A percentile compares a stretch with the other conserved stretches of the same genome.
Evolutionary conservation across 2,888 invertebrate genomes (phyloP).

Genomic region (Epicampocera succincta): DNA sequence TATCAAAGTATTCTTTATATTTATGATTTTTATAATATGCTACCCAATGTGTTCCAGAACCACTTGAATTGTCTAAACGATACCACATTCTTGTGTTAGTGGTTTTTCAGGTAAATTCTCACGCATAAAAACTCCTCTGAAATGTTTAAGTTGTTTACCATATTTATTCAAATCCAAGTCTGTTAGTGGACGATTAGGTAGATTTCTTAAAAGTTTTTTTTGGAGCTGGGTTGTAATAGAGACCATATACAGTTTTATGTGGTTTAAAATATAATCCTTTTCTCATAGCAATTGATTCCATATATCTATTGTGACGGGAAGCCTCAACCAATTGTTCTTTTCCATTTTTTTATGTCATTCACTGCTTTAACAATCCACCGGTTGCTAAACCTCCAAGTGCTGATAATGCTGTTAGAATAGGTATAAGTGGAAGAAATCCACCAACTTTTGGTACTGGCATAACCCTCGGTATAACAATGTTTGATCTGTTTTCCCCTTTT

Average conservation of each 20-base stretch:
- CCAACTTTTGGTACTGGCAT: background rate
- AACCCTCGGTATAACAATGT: too few relatives aligned
- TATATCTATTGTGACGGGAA: conserved; percentile 2
- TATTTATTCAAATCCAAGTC: background rate
- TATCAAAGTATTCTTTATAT: too few relatives aligned
- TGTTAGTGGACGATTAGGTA: conserved; percentile 4
- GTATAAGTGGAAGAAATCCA: background rate
- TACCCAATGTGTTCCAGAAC: background rate
- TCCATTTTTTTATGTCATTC: too few relatives aligned
- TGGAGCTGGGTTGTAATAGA: background rate
- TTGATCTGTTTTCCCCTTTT: too few relatives aligned
- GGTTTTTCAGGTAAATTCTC: background rate
- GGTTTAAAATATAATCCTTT: conserved; percentile 34
- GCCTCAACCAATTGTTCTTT: too few relatives aligned
- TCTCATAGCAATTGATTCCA: conserved; percentile 27
- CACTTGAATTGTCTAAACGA: background rate
- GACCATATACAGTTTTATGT: background rate
- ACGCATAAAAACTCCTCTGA: background rate
- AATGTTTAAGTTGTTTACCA: background rate
- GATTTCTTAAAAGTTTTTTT: background rate
- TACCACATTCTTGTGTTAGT: background rate
- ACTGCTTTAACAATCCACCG: background rate
- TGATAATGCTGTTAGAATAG: background rate
- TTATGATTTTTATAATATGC: background rate
- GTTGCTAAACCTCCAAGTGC: conserved; percentile 1